Conservation (phyloP, 2,797 vertebrate genomes). For the Pangasius sanitwongsei region DNA sequence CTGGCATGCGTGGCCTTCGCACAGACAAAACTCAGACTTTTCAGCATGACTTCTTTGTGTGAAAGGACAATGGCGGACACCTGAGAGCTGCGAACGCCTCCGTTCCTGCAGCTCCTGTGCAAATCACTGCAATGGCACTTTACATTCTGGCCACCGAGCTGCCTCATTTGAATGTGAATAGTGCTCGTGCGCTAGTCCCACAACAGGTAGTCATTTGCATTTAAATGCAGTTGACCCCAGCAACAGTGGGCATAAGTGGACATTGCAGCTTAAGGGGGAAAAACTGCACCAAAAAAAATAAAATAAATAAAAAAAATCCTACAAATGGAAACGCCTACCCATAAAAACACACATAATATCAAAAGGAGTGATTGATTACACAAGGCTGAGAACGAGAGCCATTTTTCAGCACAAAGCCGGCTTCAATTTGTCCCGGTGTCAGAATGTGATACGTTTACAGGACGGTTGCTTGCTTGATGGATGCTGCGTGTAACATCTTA, state of each 20-base stretch:
- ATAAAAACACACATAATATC: not conserved
- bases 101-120: conserved; percentile 33
- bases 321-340: not conserved
- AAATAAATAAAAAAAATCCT: not conserved
- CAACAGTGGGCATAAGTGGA: conserved; percentile 49
- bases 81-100: conserved; percentile 22
- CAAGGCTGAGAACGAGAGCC: not conserved
- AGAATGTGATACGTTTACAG: conserved; percentile 14
- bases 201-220: conserved; percentile 58
- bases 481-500: not conserved
- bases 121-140: conserved; percentile 46
- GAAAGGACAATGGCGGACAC: conserved; percentile 27
- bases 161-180: conserved; percentile 56
- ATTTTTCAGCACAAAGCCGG: not conserved
- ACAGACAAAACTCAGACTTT: not conserved
- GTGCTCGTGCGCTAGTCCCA: conserved; percentile 50
- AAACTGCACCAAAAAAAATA: not conserved
- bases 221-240: conserved; percentile 55
- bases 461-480: conserved; percentile 9
- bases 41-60: not conserved
- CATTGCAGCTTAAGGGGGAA: conserved; percentile 28
- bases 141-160: conserved; percentile 39
- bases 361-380: conserved; percentile 4
- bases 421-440: conserved; percentile 17
- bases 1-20: not conserved